Conservation (phyloP, 2,113 vertebrate genomes). For the Odocoileus hemionus region DNA sequence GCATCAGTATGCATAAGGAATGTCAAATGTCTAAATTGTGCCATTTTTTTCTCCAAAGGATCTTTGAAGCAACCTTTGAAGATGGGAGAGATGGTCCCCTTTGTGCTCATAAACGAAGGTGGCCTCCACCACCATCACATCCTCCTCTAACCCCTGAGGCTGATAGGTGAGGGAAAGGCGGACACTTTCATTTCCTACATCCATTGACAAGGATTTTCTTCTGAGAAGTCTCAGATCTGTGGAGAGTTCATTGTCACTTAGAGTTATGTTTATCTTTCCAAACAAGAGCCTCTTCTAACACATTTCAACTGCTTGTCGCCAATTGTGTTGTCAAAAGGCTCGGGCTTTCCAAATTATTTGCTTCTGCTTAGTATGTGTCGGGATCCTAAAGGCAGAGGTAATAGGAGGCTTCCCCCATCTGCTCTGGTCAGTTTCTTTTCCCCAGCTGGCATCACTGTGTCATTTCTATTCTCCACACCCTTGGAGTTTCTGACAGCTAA, state of each 20-base stretch:
- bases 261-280: slow-evolving; percentile 28
- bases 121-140: not conserved
- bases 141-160: not conserved
- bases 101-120: slow-evolving; percentile 48
- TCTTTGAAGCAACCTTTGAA: slow-evolving; percentile 14
- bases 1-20: not conserved
- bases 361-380: slow-evolving; percentile 32
- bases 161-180: not conserved
- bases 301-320: slow-evolving; percentile 12
- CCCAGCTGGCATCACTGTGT: slow-evolving; percentile 69
- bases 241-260: slow-evolving; percentile 37
- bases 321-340: not conserved
- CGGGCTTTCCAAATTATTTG: not conserved
- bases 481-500: slow-evolving; percentile 67
- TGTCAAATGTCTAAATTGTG: slow-evolving; percentile 52
- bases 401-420: slow-evolving; percentile 64
- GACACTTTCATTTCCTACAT: slow-evolving; percentile 21
- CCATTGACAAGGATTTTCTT: slow-evolving; percentile 24
- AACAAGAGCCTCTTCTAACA: slow-evolving; percentile 43
- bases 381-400: slow-evolving; percentile 8
- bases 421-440: slow-evolving; percentile 69
- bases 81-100: not conserved
- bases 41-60: slow-evolving; percentile 22
- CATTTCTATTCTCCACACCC: slow-evolving; percentile 79
- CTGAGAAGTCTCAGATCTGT: slow-evolving; percentile 24